These are phyloP conservation scores for Crenuchus spilurus DNA, from an alignment of 2,797 vertebrate species.

Conservation along the genomic window DNA sequence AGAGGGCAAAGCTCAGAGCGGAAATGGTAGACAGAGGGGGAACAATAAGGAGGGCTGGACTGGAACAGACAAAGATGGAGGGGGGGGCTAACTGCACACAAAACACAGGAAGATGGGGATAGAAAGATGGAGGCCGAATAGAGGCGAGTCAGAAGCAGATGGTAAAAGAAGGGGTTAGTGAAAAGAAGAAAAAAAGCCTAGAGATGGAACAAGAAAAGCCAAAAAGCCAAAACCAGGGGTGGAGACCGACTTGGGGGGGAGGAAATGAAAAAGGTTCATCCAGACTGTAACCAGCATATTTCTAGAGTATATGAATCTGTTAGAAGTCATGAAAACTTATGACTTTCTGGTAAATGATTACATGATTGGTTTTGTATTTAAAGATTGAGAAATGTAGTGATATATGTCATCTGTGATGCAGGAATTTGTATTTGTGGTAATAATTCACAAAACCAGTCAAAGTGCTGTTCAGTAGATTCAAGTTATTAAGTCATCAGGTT, in stretches of 20 bases:
- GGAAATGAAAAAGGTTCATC: constrained; percentile 17
- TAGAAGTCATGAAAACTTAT: background rate
- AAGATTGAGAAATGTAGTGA: no score
- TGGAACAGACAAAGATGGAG: constrained; percentile 70
- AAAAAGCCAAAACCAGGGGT: constrained; percentile 31
- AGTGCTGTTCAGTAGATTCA: no score
- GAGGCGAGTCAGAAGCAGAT: constrained; percentile 75
- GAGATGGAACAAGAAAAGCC: constrained; percentile 45
- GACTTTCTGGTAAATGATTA: no score
- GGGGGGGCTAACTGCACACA: constrained; percentile 43
- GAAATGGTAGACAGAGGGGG: constrained; percentile 71
- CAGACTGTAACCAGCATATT: background rate
- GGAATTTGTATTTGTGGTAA: no score
- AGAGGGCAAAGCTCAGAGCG: constrained; percentile 70
- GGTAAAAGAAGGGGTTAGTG: constrained; percentile 65
- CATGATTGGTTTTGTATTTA: no score
- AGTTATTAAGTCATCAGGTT: no score
- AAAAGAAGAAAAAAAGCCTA: constrained; percentile 47
- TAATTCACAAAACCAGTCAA: no score
- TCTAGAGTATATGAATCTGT: background rate
- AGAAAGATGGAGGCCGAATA: constrained; percentile 74
- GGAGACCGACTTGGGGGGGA: background rate
- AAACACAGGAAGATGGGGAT: constrained; percentile 81
- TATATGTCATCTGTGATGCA: no score
- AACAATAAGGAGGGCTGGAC: constrained; percentile 74